Conservation (phyloP, 92 coral and sea anemone genomes). For the Porites evermanni region DNA sequence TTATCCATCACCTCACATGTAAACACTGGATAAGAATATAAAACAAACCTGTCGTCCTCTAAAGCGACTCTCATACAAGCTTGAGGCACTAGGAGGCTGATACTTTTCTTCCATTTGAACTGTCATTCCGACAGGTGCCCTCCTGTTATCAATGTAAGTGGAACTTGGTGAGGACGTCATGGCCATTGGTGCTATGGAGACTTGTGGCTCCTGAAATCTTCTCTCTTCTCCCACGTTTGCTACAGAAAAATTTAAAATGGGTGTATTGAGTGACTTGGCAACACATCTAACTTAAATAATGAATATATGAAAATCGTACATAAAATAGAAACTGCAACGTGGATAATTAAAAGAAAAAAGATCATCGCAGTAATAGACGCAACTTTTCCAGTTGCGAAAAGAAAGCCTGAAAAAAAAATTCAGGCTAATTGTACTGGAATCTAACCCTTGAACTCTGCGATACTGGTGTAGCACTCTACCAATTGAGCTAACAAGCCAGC, state of each 20-base stretch:
- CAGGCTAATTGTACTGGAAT: too few relatives aligned
- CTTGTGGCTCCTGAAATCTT: slow-evolving; percentile 41
- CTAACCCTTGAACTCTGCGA: too few relatives aligned
- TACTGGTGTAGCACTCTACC: too few relatives aligned
- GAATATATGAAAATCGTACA: too few relatives aligned
- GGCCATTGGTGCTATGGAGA: slow-evolving; percentile 45
- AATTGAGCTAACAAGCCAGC: too few relatives aligned
- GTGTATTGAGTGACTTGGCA: not conserved
- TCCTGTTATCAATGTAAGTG: slow-evolving; percentile 55
- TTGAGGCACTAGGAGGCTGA: slow-evolving; percentile 85
- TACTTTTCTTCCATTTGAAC: slow-evolving; percentile 84
- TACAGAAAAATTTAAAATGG: not conserved
- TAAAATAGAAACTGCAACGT: too few relatives aligned
- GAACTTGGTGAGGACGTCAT: slow-evolving; percentile 64
- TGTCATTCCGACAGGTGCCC: slow-evolving; percentile 69
- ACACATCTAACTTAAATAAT: too few relatives aligned
- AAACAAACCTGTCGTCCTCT: slow-evolving; percentile 52
- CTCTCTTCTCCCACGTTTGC: slow-evolving; percentile 40
- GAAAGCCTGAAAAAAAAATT: too few relatives aligned
- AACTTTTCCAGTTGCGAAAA: too few relatives aligned
- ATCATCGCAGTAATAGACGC: too few relatives aligned
- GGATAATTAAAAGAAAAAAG: too few relatives aligned
- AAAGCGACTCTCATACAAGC: slow-evolving; percentile 86
- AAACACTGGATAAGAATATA: not conserved
- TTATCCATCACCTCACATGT: not conserved